A percentile compares a stretch with the other conserved stretches of the same genome.
Conservation (phyloP, 2,113 vertebrate genomes). For the Brevimyrus niger region DNA sequence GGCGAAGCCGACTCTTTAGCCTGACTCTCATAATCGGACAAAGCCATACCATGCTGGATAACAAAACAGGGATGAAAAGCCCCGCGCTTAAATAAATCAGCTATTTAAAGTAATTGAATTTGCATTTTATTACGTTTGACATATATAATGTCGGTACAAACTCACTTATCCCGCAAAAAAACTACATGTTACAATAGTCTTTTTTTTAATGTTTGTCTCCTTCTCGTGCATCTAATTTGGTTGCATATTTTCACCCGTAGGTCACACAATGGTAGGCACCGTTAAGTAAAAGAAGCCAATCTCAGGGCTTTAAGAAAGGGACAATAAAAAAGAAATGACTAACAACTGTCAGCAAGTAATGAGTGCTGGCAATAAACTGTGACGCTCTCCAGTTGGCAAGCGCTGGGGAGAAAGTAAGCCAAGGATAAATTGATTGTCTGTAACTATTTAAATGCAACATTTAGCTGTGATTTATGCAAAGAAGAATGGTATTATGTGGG, state of each 20-base stretch:
- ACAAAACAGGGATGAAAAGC: not conserved
- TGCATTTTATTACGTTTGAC: constrained; percentile 24
- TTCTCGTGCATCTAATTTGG: constrained; percentile 30
- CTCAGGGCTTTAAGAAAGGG: constrained; percentile 38
- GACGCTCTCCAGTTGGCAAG: constrained; percentile 37
- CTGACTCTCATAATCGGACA: not conserved
- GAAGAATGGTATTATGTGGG: constrained; percentile 59
- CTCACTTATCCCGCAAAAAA: not conserved
- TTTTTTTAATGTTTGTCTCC: constrained; percentile 4
- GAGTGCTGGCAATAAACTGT: constrained; percentile 51
- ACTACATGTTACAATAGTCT: not conserved
- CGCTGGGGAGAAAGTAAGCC: constrained; percentile 38
- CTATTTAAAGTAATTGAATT: not conserved
- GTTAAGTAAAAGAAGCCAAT: constrained; percentile 35
- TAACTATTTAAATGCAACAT: constrained; percentile 67
- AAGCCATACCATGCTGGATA: not conserved
- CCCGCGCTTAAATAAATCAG: not conserved
- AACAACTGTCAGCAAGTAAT: constrained; percentile 62
- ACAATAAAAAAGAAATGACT: constrained; percentile 52
- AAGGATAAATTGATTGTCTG: constrained; percentile 66
- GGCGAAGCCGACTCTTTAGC: constrained; percentile 19
- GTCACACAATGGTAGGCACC: constrained; percentile 42
- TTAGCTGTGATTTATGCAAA: constrained; percentile 66
- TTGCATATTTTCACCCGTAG: constrained; percentile 41
- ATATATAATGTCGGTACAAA: constrained; percentile 21